Percentiles rank a stretch among this genome's conserved stretches.
phyloP scores from a whole-genome alignment of 2,113 vertebrate genomes.

The Tychaedon coryphoeus region DNA sequence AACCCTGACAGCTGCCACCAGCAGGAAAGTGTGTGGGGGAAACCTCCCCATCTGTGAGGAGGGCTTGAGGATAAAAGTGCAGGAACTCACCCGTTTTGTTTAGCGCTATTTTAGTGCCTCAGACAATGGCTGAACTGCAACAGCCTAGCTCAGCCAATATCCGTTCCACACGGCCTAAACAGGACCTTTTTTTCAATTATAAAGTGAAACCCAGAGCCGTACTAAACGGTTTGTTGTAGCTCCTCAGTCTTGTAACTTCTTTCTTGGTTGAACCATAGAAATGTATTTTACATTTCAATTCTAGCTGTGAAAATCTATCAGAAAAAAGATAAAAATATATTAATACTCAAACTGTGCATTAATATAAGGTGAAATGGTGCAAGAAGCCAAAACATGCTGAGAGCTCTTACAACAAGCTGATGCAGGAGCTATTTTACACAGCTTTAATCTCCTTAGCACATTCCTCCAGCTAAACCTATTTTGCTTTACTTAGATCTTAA shows the following conservation, averaged over 20 bases:
- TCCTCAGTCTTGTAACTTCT: not conserved
- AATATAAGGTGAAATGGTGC: not conserved
- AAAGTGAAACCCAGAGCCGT: not conserved
- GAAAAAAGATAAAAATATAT: not conserved
- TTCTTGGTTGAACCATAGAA: not conserved
- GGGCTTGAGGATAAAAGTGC: not conserved
- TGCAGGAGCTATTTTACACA: not conserved
- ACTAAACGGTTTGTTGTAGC: rapidly evolving
- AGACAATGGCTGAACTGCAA: not conserved
- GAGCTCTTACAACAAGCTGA: rapidly evolving
- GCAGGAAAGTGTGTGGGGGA: rapidly evolving
- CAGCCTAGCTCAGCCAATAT: not conserved
- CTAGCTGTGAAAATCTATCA: not conserved
- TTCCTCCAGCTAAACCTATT: not conserved
- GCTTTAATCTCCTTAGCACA: not conserved
- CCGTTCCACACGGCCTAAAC: not conserved
- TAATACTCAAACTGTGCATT: not conserved
- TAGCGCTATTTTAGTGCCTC: not conserved
- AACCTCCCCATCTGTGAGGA: not conserved
- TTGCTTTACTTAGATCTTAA: not conserved
- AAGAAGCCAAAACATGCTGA: not conserved
- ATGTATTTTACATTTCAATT: not conserved
- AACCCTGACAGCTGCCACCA: rapidly evolving
- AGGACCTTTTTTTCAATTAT: not conserved
- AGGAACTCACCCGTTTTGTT: rapidly evolving